Evolutionary conservation across 1,140 invertebrate species (phyloP), one percentile per base, ranked within the genome.

Genomic region (Frieseomelitta varia): DNA sequence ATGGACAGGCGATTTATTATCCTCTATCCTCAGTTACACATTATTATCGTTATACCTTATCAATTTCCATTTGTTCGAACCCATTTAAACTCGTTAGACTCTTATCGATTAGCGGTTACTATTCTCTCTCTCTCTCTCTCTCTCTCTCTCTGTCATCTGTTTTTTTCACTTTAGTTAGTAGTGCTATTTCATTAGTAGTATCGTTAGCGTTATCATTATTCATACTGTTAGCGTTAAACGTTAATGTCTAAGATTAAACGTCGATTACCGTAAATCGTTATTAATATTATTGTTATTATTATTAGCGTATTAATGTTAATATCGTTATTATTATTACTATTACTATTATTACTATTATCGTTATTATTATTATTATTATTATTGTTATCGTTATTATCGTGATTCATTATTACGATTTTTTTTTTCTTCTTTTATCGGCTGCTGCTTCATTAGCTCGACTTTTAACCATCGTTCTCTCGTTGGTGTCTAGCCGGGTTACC

Each of bases 301-400:
- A 47, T 34, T 75, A 39, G n/a, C n/a, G n/a, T 34, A 21, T 4
- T 78, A 78, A 3, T 14, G 47, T n/a, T 69, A 73, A 53, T 74
- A 58, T 81, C 85, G 51, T 34, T 81, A 74, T 53, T 85, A 84
- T 84, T 78, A 81, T 74, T 71, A 61, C 14, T n/a, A n/a, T n/a
- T 61, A n/a, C n/a, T 14, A 34, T 67, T 67, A 34, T 10, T 30
- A 30, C 19, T 68, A 68, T 63, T 63, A 12, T 30, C 53, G 17
- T 27, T 27, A 14, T 72, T 75, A 81, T 63, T 85, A 81, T 84
- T 78, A 81, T 78, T 72, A 55, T 65, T 79, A 69, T 72, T 73
- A 65, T 85, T 85, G 63, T 63, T 75, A 81, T 63, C 87, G 85
- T 84, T 78, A 81, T 78, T 72, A 55, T 65, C 63, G 53, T 80